Percentiles rank a stretch among this genome's conserved stretches.
Evolutionary conservation across 1,140 invertebrate species (phyloP).

Genomic region (Drosophila virilis): DNA sequence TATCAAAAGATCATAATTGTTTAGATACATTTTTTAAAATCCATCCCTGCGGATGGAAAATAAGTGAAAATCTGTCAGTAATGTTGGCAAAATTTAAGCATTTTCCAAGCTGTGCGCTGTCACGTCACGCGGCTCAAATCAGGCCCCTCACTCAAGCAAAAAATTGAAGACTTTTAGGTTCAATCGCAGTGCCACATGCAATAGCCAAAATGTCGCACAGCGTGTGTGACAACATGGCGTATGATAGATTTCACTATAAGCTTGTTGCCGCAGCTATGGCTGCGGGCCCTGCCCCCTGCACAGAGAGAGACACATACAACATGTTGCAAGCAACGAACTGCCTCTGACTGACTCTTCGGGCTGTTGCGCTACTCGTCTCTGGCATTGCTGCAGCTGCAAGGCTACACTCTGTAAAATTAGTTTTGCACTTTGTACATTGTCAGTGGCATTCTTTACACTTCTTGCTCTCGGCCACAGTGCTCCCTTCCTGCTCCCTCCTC

Average conservation of each 20-base stretch:
- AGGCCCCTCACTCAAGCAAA: too few species aligned
- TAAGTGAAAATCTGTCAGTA: too few species aligned
- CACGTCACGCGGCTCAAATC: too few species aligned
- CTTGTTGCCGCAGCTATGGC: conserved; percentile 24
- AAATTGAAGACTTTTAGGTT: not conserved
- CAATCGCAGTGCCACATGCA: not conserved
- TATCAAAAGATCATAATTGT: too few species aligned
- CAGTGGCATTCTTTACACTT: conserved; percentile 82
- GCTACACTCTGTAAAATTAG: conserved; percentile 81
- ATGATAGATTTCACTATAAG: conserved; percentile 69
- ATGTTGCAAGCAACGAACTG: conserved; percentile 52
- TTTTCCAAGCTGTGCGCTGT: too few species aligned
- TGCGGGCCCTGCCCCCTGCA: conserved; percentile 22
- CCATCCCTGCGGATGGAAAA: too few species aligned
- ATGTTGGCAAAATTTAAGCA: too few species aligned
- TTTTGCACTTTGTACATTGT: conserved; percentile 83
- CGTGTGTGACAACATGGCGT: conserved; percentile 51
- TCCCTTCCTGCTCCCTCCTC: not conserved
- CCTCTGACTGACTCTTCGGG: conserved; percentile 39
- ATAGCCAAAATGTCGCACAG: not conserved
- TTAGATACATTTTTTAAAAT: too few species aligned
- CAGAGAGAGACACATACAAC: conserved; percentile 39
- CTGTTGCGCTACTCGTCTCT: conserved; percentile 51
- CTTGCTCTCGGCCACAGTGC: conserved; percentile 51
- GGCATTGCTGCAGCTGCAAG: conserved; percentile 25